Percentiles rank a stretch among this genome's conserved stretches.
Evolutionary conservation across 2,113 vertebrate genomes (phyloP).

Genomic region (Oncorhynchus kisutch): DNA sequence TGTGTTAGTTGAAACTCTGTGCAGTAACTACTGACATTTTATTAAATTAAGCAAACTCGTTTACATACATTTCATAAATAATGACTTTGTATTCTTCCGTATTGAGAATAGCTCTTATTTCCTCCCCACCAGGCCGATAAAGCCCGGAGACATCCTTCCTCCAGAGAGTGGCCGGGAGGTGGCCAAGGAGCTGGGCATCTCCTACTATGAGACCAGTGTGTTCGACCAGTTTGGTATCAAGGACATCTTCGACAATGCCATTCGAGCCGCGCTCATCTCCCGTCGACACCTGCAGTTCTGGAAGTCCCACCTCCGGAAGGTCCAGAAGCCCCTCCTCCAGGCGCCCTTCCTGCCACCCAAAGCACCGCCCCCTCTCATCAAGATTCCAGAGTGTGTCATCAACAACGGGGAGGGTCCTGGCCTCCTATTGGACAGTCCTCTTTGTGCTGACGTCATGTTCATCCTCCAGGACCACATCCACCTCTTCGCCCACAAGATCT

Average conservation of each 20-base stretch:
- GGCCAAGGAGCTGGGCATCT: slow-evolving; percentile 89
- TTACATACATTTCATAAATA: not conserved
- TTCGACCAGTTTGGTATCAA: slow-evolving; percentile 90
- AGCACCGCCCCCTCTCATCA: slow-evolving; percentile 84
- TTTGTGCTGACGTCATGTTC: slow-evolving; percentile 89
- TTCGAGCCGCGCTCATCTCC: slow-evolving; percentile 84
- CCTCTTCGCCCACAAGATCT: slow-evolving; percentile 89
- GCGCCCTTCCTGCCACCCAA: slow-evolving; percentile 91
- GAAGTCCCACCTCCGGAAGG: slow-evolving; percentile 89
- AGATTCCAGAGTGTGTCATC: slow-evolving; percentile 77
- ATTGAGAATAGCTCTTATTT: too few species aligned
- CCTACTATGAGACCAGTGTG: slow-evolving; percentile 88
- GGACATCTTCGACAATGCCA: slow-evolving; percentile 91
- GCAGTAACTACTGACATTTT: too few species aligned
- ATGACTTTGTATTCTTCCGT: too few species aligned
- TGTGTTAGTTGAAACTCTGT: too few species aligned
- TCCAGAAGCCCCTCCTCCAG: slow-evolving; percentile 88
- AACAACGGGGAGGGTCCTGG: slow-evolving; percentile 70
- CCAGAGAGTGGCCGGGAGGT: slow-evolving; percentile 78
- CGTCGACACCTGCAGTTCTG: slow-evolving; percentile 89
- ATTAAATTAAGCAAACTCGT: too few species aligned
- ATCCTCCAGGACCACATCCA: slow-evolving; percentile 80
- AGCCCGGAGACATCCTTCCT: too few species aligned
- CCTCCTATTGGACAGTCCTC: slow-evolving; percentile 82
- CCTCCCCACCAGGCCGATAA: too few species aligned